Evolutionary conservation across 2,797 vertebrate genomes (phyloP), one percentile per base, ranked within the genome.

Genomic region (Hypotaenidia philippensis): DNA sequence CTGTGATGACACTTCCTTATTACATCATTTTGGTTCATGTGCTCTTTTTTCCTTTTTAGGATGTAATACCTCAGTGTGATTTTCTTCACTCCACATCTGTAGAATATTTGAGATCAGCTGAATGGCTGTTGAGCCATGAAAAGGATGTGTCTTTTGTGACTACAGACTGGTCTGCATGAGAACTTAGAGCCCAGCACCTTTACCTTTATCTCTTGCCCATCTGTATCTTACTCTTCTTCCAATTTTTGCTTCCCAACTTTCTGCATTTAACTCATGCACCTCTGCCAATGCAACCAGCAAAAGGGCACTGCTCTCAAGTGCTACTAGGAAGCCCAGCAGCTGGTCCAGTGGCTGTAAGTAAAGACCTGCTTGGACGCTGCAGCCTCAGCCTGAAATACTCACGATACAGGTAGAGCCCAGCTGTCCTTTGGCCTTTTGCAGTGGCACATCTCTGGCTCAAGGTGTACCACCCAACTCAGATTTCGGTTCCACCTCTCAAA

Each of bases 401-500:
- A 4, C 0, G 1, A 7, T 26, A 21, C 5, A 49, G 66, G 22
- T 11, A 76, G 47, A 50, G 29, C 8, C 23, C 29, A 69, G 50
- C 4, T n/a, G 23, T 6, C 7, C 4, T 60, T 41, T 76, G 20
- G 12, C 25, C 40, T 56, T 55, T 40, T 0, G 0, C 6, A 1
- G 85, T 70, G 60, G 32, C 20, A 72, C 57, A 18, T 49, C 47
- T 81, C 32, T 40, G 38, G 13, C 45, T 78, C 49, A 17, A 9
- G 25, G 25, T 7, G 2, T 41, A 66, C 25, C 17, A 17, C 21
- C 36, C 72, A 32, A 66, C 9, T n/a, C 50, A 36, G 75, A 53
- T 65, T 84, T 76, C 8, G 11, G 7, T 69, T 91, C 38, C 57
- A 75, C 5, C 36, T 74, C 25, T 74, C 49, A 65, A 41, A 5